These are phyloP conservation scores for Symphodus melops DNA, from an alignment of 2,113 vertebrate species.

Conservation along the genomic window DNA sequence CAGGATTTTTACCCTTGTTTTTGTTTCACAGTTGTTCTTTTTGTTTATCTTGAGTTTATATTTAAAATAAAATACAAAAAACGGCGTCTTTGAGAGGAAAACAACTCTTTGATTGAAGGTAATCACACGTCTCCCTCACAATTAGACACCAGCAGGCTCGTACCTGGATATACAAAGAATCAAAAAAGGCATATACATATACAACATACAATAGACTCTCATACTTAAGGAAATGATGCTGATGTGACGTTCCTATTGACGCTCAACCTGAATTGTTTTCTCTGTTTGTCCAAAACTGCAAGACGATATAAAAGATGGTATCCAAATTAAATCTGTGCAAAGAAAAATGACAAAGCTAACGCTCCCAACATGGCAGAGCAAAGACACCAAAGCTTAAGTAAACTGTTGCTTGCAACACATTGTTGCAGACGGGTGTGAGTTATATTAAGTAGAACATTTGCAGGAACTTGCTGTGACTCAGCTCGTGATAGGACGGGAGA, in stretches of 20 bases:
- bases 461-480: constrained; percentile 29
- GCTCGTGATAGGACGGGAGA: constrained; percentile 1
- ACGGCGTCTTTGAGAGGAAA: constrained; percentile 1
- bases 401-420: background rate
- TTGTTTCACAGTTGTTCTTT: background rate
- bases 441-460: constrained; percentile 29
- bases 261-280: background rate
- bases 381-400: background rate
- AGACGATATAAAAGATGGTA: background rate
- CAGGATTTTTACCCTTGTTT: background rate
- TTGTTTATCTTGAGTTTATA: background rate
- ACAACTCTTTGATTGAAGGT: background rate
- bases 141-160: background rate
- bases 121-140: constrained; percentile 12
- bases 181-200: background rate
- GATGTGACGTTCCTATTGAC: background rate
- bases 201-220: background rate
- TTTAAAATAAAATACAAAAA: background rate
- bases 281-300: background rate
- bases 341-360: background rate
- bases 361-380: background rate
- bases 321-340: background rate
- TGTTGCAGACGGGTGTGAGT: constrained; percentile 9
- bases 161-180: background rate
- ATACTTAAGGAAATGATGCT: background rate